These are phyloP conservation scores for Notodonta dromedarius DNA, from an alignment of 2,888 invertebrate genomes.

Conservation along the genomic window DNA sequence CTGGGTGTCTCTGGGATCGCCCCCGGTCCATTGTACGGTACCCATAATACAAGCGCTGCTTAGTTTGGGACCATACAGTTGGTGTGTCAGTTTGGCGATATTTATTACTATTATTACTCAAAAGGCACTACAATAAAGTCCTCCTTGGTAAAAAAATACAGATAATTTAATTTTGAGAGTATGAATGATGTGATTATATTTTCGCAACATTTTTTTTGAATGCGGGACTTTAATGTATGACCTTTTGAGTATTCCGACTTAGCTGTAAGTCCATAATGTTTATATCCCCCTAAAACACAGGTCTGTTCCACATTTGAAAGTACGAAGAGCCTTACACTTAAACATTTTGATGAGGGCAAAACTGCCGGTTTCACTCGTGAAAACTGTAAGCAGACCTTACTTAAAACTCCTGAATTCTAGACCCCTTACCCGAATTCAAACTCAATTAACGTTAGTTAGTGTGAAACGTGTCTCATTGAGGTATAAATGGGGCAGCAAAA, in stretches of 20 bases:
- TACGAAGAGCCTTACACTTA: conserved; percentile 14
- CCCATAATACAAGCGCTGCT: no score
- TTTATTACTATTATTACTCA: no score
- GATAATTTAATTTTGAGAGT: no score
- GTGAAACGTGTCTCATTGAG: not conserved
- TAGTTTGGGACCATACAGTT: no score
- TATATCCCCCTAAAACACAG: not conserved
- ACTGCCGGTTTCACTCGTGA: conserved; percentile 14
- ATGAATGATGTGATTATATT: no score
- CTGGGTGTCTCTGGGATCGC: no score
- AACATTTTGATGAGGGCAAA: conserved; percentile 33
- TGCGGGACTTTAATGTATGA: no score
- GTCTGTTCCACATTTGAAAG: conserved; percentile 11
- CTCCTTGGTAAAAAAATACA: no score
- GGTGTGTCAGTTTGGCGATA: no score
- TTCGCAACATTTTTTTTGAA: no score
- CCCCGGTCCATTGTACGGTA: no score
- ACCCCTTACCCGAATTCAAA: conserved; percentile 20
- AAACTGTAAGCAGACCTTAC: conserved; percentile 25
- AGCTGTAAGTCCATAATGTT: conserved; percentile 1
- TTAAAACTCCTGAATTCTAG: conserved; percentile 27
- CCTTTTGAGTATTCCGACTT: not conserved
- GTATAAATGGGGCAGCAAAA: conserved; percentile 1
- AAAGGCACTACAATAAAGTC: no score
- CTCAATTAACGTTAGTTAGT: conserved; percentile 6